Conservation (phyloP, 2,113 vertebrate genomes). For the Thinocorus orbignyianus region DNA sequence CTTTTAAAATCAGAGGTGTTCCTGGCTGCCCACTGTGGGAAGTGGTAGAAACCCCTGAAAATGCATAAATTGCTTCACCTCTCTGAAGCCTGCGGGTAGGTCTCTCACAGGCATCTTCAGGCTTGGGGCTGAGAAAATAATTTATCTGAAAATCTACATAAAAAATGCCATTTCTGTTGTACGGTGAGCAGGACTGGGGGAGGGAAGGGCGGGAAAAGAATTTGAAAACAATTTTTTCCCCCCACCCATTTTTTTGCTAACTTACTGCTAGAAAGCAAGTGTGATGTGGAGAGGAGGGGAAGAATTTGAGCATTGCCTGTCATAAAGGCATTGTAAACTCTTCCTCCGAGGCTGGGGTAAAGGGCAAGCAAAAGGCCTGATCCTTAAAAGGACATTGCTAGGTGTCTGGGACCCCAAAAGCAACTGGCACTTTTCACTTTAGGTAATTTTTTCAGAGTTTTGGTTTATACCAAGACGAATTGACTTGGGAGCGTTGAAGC, state of each 20-base stretch:
- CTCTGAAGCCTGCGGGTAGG: background rate
- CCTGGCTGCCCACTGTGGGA: background rate
- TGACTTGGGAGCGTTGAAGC: slow-evolving; percentile 9
- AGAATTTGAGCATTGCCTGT: background rate
- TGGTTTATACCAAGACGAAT: background rate
- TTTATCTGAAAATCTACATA: background rate
- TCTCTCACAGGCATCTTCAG: background rate
- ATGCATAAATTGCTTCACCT: background rate
- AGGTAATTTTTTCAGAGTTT: background rate
- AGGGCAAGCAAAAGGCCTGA: slow-evolving; percentile 47
- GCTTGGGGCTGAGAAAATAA: background rate
- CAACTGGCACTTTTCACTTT: background rate
- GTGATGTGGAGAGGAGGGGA: background rate
- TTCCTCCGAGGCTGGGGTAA: background rate
- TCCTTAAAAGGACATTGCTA: slow-evolving; percentile 75
- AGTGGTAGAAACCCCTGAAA: background rate
- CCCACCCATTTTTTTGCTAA: background rate
- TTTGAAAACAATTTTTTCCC: background rate
- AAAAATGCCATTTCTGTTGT: background rate
- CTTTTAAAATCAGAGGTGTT: slow-evolving; percentile 17
- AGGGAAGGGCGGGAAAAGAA: background rate
- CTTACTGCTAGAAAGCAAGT: background rate
- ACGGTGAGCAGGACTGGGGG: background rate
- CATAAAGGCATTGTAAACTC: background rate
- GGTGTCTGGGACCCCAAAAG: slow-evolving; percentile 65